Conservation (phyloP, 2,888 invertebrate genomes). For the Torymus auratus region DNA sequence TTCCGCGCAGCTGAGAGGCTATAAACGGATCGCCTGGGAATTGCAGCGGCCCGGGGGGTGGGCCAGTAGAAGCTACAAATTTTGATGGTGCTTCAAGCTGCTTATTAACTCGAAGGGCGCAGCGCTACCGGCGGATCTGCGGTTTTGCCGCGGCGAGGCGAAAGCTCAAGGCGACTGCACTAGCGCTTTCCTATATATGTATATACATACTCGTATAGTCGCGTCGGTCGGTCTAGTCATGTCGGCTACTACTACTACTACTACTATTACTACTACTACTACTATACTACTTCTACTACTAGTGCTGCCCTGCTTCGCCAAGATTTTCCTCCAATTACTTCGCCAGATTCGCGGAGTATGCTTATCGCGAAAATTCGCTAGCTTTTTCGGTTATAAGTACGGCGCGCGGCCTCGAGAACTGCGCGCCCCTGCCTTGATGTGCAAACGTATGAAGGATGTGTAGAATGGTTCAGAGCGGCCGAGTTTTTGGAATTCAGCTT, state of each 20-base stretch:
- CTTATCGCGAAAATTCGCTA: slow-evolving; percentile 1
- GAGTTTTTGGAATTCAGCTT: neutral
- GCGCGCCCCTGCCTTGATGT: too few relatives aligned
- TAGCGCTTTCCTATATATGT: neutral
- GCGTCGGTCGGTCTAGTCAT: too few relatives aligned
- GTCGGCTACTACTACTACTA: too few relatives aligned
- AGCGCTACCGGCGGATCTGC: slow-evolving; percentile 4
- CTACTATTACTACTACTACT: too few relatives aligned
- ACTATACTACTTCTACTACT: too few relatives aligned
- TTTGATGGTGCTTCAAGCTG: slow-evolving; percentile 68
- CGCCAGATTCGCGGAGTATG: slow-evolving; percentile 3
- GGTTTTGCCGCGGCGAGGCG: slow-evolving; percentile 18
- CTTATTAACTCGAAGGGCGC: slow-evolving; percentile 67
- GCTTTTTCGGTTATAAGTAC: neutral
- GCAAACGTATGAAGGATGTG: too few relatives aligned
- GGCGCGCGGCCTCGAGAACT: slow-evolving; percentile 9
- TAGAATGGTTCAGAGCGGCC: too few relatives aligned
- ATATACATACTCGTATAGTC: too few relatives aligned
- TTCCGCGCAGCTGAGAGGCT: slow-evolving; percentile 34
- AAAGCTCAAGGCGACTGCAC: neutral
- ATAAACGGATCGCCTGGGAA: slow-evolving; percentile 66
- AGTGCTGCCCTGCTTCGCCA: neutral
- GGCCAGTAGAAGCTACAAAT: slow-evolving; percentile 65
- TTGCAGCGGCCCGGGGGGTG: slow-evolving; percentile 41
- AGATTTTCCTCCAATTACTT: slow-evolving; percentile 56